phyloP scores from a whole-genome alignment of 2,888 invertebrate genomes.

The Augochlorella aurata region DNA sequence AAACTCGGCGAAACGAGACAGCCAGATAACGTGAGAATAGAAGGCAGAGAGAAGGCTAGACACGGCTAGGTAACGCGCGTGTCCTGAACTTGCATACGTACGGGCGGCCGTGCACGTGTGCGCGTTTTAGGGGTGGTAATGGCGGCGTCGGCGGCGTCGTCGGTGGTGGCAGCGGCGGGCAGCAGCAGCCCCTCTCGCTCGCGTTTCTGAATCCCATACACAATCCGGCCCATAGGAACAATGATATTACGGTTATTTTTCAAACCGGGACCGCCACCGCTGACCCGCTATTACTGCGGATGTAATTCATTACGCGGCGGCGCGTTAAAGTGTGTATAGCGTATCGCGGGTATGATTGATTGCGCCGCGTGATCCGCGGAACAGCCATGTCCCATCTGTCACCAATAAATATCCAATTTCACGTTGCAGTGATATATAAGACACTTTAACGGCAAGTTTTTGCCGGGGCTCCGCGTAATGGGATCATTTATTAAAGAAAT shows the following conservation, averaged over 20 bases:
- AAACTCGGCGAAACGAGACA: slow-evolving; percentile 46
- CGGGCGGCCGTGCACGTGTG: too few relatives aligned
- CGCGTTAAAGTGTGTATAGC: slow-evolving; percentile 67
- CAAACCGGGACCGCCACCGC: slow-evolving; percentile 60
- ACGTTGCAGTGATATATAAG: slow-evolving; percentile 80
- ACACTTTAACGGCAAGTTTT: slow-evolving; percentile 79
- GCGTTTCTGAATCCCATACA: slow-evolving; percentile 49
- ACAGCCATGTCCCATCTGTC: slow-evolving; percentile 80
- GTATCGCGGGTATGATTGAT: slow-evolving; percentile 79
- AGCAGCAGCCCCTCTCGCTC: not conserved
- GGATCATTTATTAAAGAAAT: slow-evolving; percentile 81
- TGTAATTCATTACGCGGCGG: slow-evolving; percentile 74
- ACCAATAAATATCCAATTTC: slow-evolving; percentile 82
- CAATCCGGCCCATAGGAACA: slow-evolving; percentile 48
- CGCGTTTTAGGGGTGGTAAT: too few relatives aligned
- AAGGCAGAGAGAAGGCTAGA: slow-evolving; percentile 24
- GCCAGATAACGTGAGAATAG: slow-evolving; percentile 48
- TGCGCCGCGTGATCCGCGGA: slow-evolving; percentile 76
- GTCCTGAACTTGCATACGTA: too few relatives aligned
- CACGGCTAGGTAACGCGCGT: not conserved
- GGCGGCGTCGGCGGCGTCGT: not conserved
- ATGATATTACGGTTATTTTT: slow-evolving; percentile 76
- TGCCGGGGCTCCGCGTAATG: slow-evolving; percentile 75
- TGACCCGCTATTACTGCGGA: slow-evolving; percentile 73
- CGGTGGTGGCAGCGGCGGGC: not conserved